A percentile compares a stretch with the other conserved stretches of the same genome.
phyloP scores from a whole-genome alignment of 1,140 invertebrate species.

The Scaptomyza hsui region DNA sequence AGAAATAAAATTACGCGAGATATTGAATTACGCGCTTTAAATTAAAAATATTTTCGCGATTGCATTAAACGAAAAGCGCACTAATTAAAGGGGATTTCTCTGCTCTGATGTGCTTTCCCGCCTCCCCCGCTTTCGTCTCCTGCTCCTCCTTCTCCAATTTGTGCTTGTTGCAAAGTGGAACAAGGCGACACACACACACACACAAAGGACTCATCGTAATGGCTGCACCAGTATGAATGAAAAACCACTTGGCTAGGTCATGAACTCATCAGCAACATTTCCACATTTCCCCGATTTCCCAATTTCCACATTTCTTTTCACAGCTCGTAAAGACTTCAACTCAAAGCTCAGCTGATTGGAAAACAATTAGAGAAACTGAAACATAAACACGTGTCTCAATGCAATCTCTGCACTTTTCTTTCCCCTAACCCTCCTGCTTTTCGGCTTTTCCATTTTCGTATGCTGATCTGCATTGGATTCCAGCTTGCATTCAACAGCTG shows the following conservation, averaged over 20 bases:
- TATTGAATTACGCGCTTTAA: conserved; percentile 82
- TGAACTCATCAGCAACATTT: neutral
- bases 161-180: conserved; percentile 31
- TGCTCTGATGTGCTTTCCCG: conserved; percentile 1
- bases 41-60: conserved; percentile 80
- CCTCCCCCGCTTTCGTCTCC: too few species aligned
- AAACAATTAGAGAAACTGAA: conserved; percentile 35
- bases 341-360: neutral
- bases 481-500: conserved; percentile 30
- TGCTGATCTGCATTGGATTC: neutral
- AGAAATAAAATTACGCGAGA: conserved; percentile 76
- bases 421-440: too few species aligned
- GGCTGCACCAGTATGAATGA: neutral
- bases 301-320: too few species aligned
- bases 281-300: neutral
- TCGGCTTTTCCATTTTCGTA: neutral
- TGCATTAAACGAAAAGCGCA: conserved; percentile 78
- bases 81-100: conserved; percentile 75
- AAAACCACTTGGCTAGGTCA: conserved; percentile 22
- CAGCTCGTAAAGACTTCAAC: conserved; percentile 3
- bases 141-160: conserved; percentile 53
- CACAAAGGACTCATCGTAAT: neutral
- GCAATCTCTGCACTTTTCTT: neutral
- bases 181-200: neutral
- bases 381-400: conserved; percentile 29